Percentiles rank a stretch among this genome's conserved stretches.
phyloP scores from a whole-genome alignment of 2,113 vertebrate species.

The Lepus americanus region DNA sequence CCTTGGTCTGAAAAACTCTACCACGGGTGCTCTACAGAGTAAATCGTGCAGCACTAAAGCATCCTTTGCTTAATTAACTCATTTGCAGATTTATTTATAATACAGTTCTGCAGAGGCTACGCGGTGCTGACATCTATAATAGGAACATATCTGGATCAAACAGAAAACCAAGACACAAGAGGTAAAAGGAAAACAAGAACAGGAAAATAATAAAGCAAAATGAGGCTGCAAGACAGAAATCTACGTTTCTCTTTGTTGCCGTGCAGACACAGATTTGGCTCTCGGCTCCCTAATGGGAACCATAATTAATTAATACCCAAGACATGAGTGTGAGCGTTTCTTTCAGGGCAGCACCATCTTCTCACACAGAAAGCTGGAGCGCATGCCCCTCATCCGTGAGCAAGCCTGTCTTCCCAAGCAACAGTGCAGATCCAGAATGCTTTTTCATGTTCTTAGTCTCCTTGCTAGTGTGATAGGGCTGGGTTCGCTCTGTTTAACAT shows the following conservation, averaged over 20 bases:
- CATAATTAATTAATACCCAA: background rate
- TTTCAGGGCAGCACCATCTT: background rate
- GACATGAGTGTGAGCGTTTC: background rate
- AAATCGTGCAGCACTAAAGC: background rate
- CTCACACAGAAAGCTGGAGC: background rate
- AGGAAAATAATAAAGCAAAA: background rate
- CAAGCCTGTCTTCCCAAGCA: background rate
- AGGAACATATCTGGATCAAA: background rate
- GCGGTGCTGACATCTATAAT: background rate
- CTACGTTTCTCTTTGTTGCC: slow-evolving; percentile 32
- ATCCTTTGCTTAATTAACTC: slow-evolving; percentile 46
- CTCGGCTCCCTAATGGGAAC: background rate
- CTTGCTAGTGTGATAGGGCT: background rate
- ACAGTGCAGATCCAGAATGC: background rate
- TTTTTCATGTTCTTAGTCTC: background rate
- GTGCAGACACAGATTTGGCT: slow-evolving; percentile 33
- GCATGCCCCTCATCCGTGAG: background rate
- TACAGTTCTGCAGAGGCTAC: background rate
- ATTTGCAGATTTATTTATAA: slow-evolving; percentile 43
- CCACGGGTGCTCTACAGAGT: background rate
- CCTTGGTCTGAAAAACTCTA: slow-evolving; percentile 19
- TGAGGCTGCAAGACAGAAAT: background rate
- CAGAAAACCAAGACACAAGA: background rate
- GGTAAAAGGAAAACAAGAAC: slow-evolving; percentile 13
- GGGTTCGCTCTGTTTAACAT: slow-evolving; percentile 35